These are phyloP conservation scores for Calliopsis andreniformis DNA, from an alignment of 1,140 invertebrate species.

Conservation along the genomic window DNA sequence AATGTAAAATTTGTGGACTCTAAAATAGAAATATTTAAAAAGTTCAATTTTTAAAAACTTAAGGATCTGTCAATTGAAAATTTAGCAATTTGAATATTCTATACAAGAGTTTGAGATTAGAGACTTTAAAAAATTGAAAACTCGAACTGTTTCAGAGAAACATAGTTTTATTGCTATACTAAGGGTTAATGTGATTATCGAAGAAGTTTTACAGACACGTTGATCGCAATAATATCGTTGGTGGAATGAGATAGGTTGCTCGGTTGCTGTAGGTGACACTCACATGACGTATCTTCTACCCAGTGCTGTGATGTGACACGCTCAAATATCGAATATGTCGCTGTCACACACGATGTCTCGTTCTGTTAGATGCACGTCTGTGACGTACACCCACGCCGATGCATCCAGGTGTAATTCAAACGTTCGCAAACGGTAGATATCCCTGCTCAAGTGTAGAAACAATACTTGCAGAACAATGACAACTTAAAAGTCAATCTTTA, in stretches of 20 bases:
- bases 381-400: neutral
- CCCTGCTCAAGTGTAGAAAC: neutral
- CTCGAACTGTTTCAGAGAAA: too few species aligned
- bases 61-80: too few species aligned
- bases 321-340: constrained; percentile 37
- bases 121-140: too few species aligned
- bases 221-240: constrained; percentile 12
- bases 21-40: too few species aligned
- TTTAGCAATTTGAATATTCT: too few species aligned
- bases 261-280: constrained; percentile 31
- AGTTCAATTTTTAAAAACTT: too few species aligned
- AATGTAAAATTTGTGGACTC: too few species aligned
- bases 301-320: constrained; percentile 14
- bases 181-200: neutral
- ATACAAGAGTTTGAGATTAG: too few species aligned
- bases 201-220: neutral
- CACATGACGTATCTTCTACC: constrained; percentile 29
- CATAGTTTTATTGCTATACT: too few species aligned
- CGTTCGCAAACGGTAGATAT: neutral
- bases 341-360: constrained; percentile 27
- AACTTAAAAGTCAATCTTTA: too few species aligned
- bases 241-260: constrained; percentile 3
- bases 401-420: constrained; percentile 1
- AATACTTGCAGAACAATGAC: neutral
- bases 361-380: constrained; percentile 5